These are phyloP conservation scores for Stenodema calcarata DNA, from an alignment of 2,888 invertebrate species.

Conservation along the genomic window DNA sequence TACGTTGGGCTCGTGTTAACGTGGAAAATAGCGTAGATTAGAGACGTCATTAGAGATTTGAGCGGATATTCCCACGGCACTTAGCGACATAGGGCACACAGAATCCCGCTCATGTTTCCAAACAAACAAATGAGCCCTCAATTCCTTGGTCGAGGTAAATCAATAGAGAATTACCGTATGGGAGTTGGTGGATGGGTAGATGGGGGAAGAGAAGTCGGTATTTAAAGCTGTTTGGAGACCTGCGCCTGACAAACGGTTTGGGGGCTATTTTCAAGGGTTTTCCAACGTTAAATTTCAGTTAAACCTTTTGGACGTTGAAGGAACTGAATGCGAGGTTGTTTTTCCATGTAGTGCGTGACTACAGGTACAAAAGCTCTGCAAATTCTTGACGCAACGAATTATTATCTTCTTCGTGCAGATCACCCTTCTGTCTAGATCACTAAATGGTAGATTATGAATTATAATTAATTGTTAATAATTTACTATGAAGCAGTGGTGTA, in stretches of 20 bases:
- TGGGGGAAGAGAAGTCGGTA: not conserved
- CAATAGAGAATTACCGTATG: not conserved
- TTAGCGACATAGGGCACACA: not conserved
- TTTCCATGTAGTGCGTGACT: too few species aligned
- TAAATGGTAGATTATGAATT: too few species aligned
- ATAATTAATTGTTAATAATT: too few species aligned
- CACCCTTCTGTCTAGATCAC: too few species aligned
- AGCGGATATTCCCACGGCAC: not conserved
- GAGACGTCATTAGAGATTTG: not conserved
- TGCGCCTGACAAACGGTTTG: not conserved
- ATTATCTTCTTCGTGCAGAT: too few species aligned
- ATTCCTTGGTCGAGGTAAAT: not conserved
- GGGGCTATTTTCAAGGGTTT: not conserved
- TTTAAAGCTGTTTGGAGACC: not conserved
- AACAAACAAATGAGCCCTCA: not conserved
- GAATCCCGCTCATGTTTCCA: not conserved
- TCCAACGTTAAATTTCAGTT: not conserved
- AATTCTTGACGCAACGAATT: too few species aligned
- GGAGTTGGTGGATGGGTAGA: not conserved
- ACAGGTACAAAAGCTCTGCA: too few species aligned
- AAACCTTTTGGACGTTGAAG: too few species aligned
- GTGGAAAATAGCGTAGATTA: not conserved
- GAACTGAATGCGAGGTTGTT: too few species aligned
- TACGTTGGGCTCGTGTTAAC: not conserved
- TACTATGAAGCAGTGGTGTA: too few species aligned